Conservation (phyloP, 2,888 invertebrate species). For the Orthonevra nobilis region DNA sequence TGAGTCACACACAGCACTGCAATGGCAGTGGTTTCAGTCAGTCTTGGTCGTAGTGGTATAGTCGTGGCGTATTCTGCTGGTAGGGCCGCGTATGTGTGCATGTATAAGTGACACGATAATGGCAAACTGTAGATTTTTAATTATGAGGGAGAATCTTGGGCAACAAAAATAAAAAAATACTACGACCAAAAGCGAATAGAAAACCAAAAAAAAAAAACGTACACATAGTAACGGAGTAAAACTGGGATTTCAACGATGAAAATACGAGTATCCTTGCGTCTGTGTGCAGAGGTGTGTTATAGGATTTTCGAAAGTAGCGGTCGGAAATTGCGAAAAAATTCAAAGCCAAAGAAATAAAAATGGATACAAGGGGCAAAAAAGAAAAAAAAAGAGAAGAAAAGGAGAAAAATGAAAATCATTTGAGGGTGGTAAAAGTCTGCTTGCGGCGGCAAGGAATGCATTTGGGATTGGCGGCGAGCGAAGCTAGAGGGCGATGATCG, state of each 20-base stretch:
- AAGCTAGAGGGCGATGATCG: constrained; percentile 54
- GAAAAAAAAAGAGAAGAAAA: constrained; percentile 38
- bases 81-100: constrained; percentile 56
- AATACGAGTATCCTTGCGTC: constrained; percentile 15
- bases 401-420: constrained; percentile 20
- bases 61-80: constrained; percentile 30
- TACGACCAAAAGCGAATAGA: constrained; percentile 35
- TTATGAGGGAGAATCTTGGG: constrained; percentile 72
- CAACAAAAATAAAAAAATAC: constrained; percentile 47
- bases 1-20: constrained; percentile 26
- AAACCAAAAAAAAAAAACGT: constrained; percentile 67
- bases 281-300: constrained; percentile 37
- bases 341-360: constrained; percentile 53
- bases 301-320: constrained; percentile 52
- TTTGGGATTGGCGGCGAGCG: constrained; percentile 11
- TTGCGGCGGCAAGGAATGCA: constrained; percentile 3
- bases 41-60: constrained; percentile 18
- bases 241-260: constrained; percentile 20
- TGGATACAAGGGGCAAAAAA: constrained; percentile 24
- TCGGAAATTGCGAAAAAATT: constrained; percentile 45
- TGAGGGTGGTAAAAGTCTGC: constrained; percentile 14
- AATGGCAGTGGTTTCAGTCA: too few species aligned
- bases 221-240: constrained; percentile 30
- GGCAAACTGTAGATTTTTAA: constrained; percentile 73
- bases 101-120: constrained; percentile 70